phyloP scores from a whole-genome alignment of 2,113 vertebrate genomes.

The Mustela lutreola region DNA sequence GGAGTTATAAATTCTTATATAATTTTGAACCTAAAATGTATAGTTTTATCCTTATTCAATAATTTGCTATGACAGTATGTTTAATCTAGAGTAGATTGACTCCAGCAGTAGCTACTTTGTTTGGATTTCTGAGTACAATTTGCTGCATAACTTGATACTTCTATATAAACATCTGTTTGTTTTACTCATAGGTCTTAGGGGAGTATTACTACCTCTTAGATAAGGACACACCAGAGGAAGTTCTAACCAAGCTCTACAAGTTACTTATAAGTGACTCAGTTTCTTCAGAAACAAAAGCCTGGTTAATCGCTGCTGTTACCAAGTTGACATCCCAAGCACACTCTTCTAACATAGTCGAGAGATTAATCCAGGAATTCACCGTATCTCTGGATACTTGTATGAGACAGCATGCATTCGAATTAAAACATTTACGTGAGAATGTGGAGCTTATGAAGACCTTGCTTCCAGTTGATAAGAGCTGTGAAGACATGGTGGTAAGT shows the following conservation, averaged over 20 bases:
- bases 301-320: conserved; percentile 94
- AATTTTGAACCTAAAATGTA: conserved; percentile 45
- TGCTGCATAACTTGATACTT: background rate
- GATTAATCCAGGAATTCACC: conserved; percentile 88
- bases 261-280: conserved; percentile 89
- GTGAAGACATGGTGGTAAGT: conserved; percentile 88
- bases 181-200: conserved; percentile 92
- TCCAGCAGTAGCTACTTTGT: background rate
- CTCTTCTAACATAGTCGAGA: conserved; percentile 84
- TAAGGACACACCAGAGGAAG: conserved; percentile 87
- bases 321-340: conserved; percentile 89
- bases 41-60: conserved; percentile 4
- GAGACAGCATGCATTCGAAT: conserved; percentile 94
- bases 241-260: conserved; percentile 89
- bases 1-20: conserved; percentile 52
- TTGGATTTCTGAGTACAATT: conserved; percentile 9
- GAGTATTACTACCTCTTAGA: conserved; percentile 92
- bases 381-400: conserved; percentile 93
- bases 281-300: conserved; percentile 94
- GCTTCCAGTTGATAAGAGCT: conserved; percentile 87
- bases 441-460: conserved; percentile 88
- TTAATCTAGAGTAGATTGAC: conserved; percentile 45
- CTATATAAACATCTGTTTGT: conserved; percentile 44
- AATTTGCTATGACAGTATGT: conserved; percentile 19
- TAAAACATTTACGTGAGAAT: conserved; percentile 92